Evolutionary conservation across 2,797 vertebrate species (phyloP).

Genomic region (Gymnoscopelus microlampas): DNA sequence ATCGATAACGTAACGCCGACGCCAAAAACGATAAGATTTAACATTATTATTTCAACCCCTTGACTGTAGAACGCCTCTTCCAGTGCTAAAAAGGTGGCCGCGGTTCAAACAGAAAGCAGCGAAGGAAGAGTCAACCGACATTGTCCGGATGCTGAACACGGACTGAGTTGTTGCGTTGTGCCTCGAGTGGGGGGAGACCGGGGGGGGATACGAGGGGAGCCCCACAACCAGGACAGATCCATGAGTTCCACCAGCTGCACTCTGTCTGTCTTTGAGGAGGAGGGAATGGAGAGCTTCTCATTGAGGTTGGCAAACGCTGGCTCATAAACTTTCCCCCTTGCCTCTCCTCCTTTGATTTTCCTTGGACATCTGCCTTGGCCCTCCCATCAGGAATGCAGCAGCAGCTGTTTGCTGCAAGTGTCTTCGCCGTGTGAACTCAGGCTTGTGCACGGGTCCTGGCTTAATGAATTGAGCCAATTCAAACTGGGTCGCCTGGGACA

Average conservation of each 20-base stretch:
- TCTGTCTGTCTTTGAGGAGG: slow-evolving; percentile 86
- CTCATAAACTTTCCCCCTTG: slow-evolving; percentile 92
- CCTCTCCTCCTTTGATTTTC: slow-evolving; percentile 95
- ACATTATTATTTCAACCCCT: slow-evolving; percentile 42
- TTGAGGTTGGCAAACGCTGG: slow-evolving; percentile 96
- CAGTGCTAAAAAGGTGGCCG: slow-evolving; percentile 48
- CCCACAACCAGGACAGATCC: slow-evolving; percentile 79
- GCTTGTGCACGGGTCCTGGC: slow-evolving; percentile 83
- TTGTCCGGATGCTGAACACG: slow-evolving; percentile 72
- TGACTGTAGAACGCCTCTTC: slow-evolving; percentile 41
- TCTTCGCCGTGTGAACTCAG: slow-evolving; percentile 85
- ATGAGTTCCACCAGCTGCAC: slow-evolving; percentile 94
- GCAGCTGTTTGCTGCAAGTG: slow-evolving; percentile 97
- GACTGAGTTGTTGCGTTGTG: slow-evolving; percentile 69
- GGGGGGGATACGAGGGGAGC: slow-evolving; percentile 71
- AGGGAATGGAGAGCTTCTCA: slow-evolving; percentile 89
- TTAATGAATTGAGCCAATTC: slow-evolving; percentile 98
- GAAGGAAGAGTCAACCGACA: slow-evolving; percentile 82
- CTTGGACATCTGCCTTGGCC: slow-evolving; percentile 98
- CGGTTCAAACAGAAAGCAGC: slow-evolving; percentile 65
- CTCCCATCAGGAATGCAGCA: slow-evolving; percentile 95
- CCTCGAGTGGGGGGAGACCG: slow-evolving; percentile 55
- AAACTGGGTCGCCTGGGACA: slow-evolving; percentile 83
- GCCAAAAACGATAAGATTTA: slow-evolving; percentile 48
- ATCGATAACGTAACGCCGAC: slow-evolving; percentile 32